These are phyloP conservation scores for Nowickia ferox DNA, from an alignment of 2,888 invertebrate species.

Conservation along the genomic window DNA sequence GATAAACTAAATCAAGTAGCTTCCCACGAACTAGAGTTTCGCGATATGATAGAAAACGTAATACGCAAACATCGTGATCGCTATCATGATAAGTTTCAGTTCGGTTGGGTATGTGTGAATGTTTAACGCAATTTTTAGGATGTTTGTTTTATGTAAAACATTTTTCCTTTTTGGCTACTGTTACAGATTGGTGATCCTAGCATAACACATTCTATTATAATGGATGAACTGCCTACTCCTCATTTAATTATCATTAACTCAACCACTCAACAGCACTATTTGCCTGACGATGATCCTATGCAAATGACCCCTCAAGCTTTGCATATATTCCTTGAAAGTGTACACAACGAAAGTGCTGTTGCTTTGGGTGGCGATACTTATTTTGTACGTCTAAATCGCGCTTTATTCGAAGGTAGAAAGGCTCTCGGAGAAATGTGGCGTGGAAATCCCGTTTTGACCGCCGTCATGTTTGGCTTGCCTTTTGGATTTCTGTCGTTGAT, in stretches of 20 bases:
- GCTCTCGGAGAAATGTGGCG: constrained; percentile 93
- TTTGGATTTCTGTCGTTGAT: constrained; percentile 96
- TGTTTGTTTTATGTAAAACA: not conserved
- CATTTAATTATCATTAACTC: constrained; percentile 95
- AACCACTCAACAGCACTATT: constrained; percentile 95
- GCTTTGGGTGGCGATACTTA: constrained; percentile 94
- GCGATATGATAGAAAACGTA: constrained; percentile 92
- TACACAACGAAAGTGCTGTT: constrained; percentile 90
- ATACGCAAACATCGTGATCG: constrained; percentile 89
- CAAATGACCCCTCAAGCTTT: constrained; percentile 89
- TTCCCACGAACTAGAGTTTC: constrained; percentile 91
- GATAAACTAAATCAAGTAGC: constrained; percentile 92
- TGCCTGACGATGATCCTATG: constrained; percentile 92
- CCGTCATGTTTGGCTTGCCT: constrained; percentile 96
- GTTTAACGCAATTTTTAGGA: not conserved
- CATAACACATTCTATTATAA: constrained; percentile 96
- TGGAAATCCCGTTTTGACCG: constrained; percentile 96
- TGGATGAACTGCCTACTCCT: constrained; percentile 92
- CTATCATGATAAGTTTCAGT: constrained; percentile 93
- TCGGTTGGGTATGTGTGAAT: constrained; percentile 89
- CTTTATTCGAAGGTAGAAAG: constrained; percentile 92
- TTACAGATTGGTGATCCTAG: constrained; percentile 90
- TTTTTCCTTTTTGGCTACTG: constrained; percentile 7
- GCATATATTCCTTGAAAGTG: constrained; percentile 82
- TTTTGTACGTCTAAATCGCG: constrained; percentile 89